These are phyloP conservation scores for Parauchenoglanis punctatus DNA, from an alignment of 2,797 vertebrate genomes.

Conservation along the genomic window DNA sequence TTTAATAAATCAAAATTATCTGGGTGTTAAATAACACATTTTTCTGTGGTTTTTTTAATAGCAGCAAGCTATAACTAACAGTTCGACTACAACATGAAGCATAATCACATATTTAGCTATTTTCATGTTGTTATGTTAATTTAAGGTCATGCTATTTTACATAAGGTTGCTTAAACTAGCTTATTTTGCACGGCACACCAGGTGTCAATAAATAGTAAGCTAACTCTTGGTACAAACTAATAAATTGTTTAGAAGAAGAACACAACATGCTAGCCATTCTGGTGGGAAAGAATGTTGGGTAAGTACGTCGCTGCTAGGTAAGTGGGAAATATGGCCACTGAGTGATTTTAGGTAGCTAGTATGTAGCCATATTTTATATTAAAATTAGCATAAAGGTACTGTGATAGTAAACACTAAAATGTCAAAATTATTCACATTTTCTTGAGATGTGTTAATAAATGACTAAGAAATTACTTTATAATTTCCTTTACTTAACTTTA, in stretches of 20 bases:
- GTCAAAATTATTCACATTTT: not conserved
- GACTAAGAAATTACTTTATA: not conserved
- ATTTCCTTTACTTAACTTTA: not conserved
- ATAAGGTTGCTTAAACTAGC: not conserved
- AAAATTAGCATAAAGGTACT: not conserved
- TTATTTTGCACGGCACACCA: not conserved
- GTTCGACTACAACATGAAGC: not conserved
- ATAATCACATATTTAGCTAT: not conserved
- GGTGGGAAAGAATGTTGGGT: not conserved
- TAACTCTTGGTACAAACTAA: not conserved
- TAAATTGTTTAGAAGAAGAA: not conserved
- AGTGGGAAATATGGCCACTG: not conserved
- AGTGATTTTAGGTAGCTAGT: not conserved
- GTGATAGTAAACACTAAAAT: not conserved
- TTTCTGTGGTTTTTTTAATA: no score
- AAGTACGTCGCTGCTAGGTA: not conserved
- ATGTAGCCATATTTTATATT: not conserved
- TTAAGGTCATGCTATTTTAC: not conserved
- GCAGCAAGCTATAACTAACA: not conserved
- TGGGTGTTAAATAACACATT: no score
- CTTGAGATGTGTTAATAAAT: not conserved
- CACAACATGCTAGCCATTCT: not conserved
- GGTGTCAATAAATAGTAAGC: not conserved
- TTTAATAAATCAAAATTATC: no score
- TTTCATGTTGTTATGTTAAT: not conserved